Conservation (phyloP, 2,113 vertebrate species). For the Clarias magur region DNA sequence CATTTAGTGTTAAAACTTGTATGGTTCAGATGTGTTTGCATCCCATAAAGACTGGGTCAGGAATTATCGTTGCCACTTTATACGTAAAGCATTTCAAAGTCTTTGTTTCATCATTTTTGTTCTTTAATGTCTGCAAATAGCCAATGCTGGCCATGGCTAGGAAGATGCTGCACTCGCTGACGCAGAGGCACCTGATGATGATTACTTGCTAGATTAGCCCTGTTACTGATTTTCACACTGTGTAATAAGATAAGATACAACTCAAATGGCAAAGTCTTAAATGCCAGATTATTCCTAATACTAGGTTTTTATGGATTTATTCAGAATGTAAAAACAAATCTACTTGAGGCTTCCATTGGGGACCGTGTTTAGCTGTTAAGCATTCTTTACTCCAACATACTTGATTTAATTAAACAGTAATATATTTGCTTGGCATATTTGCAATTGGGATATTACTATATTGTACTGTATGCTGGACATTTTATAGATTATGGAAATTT, state of each 20-base stretch:
- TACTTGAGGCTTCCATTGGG: background rate
- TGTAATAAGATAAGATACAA: background rate
- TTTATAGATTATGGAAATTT: too few species aligned
- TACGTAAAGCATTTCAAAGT: background rate
- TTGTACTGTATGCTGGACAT: background rate
- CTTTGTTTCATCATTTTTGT: background rate
- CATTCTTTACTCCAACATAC: background rate
- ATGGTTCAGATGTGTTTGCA: background rate
- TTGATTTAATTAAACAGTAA: background rate
- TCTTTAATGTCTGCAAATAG: slow-evolving; percentile 29
- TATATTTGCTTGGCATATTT: background rate
- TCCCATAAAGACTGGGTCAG: background rate
- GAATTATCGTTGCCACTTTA: background rate
- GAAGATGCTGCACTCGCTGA: slow-evolving; percentile 30
- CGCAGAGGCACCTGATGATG: slow-evolving; percentile 34
- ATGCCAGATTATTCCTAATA: background rate
- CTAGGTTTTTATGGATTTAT: background rate
- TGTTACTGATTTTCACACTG: background rate
- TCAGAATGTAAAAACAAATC: background rate
- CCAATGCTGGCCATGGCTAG: slow-evolving; percentile 28
- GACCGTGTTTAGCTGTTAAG: background rate
- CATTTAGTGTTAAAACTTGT: background rate
- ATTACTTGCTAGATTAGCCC: slow-evolving; percentile 12
- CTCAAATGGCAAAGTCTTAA: background rate
- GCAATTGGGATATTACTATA: background rate